Percentiles rank a stretch among this genome's conserved stretches.
Conservation (phyloP, 2,888 invertebrate genomes). For the Tenthredo distinguenda region DNA sequence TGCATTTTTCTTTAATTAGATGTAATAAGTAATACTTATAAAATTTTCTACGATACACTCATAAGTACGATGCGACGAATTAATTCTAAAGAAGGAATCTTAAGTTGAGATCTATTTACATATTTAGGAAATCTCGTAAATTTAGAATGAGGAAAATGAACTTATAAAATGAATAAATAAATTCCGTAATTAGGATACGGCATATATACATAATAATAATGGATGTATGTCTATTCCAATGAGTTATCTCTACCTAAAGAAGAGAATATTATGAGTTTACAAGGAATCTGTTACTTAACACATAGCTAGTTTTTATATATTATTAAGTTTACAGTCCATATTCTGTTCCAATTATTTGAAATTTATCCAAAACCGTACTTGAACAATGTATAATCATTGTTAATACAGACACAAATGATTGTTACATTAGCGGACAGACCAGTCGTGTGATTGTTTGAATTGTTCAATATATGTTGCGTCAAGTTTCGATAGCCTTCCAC, state of each 20-base stretch:
- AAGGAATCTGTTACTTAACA: constrained; percentile 41
- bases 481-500: constrained; percentile 24
- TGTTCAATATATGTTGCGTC: constrained; percentile 51
- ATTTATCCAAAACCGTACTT: neutral
- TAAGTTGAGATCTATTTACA: constrained; percentile 30
- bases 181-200: constrained; percentile 8
- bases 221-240: neutral
- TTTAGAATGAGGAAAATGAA: constrained; percentile 16
- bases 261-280: constrained; percentile 28
- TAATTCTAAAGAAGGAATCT: constrained; percentile 23
- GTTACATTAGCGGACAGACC: constrained; percentile 50
- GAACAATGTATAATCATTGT: constrained; percentile 10
- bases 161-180: neutral
- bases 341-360: constrained; percentile 22
- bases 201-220: neutral
- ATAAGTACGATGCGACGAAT: constrained; percentile 29
- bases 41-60: constrained; percentile 34
- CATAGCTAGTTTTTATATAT: constrained; percentile 27
- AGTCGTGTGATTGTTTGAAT: constrained; percentile 42
- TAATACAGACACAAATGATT: constrained; percentile 29
- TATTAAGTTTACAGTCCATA: constrained; percentile 39
- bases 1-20: constrained; percentile 27
- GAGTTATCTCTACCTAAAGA: constrained; percentile 29
- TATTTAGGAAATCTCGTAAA: neutral
- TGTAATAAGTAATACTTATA: constrained; percentile 24